phyloP scores from a whole-genome alignment of 2,888 invertebrate species.

The Phengaris arion region DNA sequence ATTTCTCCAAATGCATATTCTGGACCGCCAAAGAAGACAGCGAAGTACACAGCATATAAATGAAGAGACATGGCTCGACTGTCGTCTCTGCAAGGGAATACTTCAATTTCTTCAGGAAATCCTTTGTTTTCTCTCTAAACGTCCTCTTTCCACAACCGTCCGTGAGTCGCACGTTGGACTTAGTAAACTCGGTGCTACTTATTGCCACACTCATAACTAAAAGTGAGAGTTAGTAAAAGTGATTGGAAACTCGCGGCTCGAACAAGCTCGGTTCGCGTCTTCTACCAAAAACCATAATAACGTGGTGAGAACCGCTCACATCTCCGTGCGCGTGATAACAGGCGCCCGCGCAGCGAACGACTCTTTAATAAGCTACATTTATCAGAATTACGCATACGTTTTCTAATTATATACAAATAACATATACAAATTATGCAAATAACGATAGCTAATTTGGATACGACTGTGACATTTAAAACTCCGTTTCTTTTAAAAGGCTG shows the following conservation, averaged over 20 bases:
- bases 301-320: slow-evolving; percentile 67
- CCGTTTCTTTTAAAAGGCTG: neutral
- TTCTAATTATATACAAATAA: slow-evolving; percentile 25
- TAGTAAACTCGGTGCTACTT: slow-evolving; percentile 57
- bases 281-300: slow-evolving; percentile 72
- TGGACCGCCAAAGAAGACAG: slow-evolving; percentile 81
- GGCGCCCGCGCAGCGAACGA: slow-evolving; percentile 61
- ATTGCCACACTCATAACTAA: slow-evolving; percentile 60
- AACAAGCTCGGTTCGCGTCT: slow-evolving; percentile 56
- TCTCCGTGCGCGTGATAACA: slow-evolving; percentile 70
- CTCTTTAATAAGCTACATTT: slow-evolving; percentile 70
- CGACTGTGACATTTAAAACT: neutral
- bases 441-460: neutral
- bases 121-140: slow-evolving; percentile 62
- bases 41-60: slow-evolving; percentile 82
- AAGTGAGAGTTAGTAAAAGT: slow-evolving; percentile 67
- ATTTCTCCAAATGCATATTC: slow-evolving; percentile 80
- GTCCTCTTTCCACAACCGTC: slow-evolving; percentile 48
- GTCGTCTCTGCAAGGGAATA: slow-evolving; percentile 68
- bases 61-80: slow-evolving; percentile 83
- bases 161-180: slow-evolving; percentile 63
- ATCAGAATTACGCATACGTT: slow-evolving; percentile 60
- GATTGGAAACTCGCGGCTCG: slow-evolving; percentile 54
- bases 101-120: slow-evolving; percentile 59
- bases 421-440: slow-evolving; percentile 26